Percentiles rank a stretch among this genome's conserved stretches.
Evolutionary conservation across 2,888 invertebrate species (phyloP).

Genomic region (Adela reaumurella): DNA sequence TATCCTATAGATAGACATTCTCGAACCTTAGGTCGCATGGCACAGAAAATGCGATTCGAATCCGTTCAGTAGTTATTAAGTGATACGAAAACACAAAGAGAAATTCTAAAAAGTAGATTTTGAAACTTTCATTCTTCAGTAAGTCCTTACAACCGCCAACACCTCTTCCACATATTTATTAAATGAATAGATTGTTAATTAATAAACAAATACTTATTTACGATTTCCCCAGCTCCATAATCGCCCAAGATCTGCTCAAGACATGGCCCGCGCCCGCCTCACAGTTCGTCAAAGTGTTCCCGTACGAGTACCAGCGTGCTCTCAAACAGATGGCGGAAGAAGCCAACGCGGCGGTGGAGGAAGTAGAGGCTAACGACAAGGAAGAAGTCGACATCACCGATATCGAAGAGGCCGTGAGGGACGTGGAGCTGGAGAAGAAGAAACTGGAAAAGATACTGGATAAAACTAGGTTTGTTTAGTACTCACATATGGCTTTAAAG

Average conservation of each 20-base stretch:
- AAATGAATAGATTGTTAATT: too few relatives aligned
- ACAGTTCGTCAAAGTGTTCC: constrained; percentile 94
- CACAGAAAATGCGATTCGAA: too few relatives aligned
- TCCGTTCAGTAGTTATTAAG: too few relatives aligned
- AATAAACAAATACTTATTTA: not conserved
- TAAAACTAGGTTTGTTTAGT: constrained; percentile 59
- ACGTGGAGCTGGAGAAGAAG: constrained; percentile 72
- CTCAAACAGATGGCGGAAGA: constrained; percentile 64
- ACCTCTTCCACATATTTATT: too few relatives aligned
- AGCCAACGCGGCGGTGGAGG: constrained; percentile 19
- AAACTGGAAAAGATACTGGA: constrained; percentile 79
- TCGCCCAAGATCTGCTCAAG: constrained; percentile 74
- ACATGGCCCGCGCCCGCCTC: constrained; percentile 75
- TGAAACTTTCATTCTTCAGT: too few relatives aligned
- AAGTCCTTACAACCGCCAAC: constrained; percentile 69
- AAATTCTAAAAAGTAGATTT: too few relatives aligned
- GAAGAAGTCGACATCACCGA: constrained; percentile 59
- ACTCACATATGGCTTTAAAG: too few relatives aligned
- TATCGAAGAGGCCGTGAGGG: constrained; percentile 85
- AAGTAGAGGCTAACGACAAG: constrained; percentile 27
- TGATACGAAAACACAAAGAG: too few relatives aligned
- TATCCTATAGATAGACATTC: too few relatives aligned
- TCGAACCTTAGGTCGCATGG: too few relatives aligned
- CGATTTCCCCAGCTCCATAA: constrained; percentile 59
- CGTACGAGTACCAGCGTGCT: constrained; percentile 92